These are phyloP conservation scores for Phylloscopus trochiloides DNA, from an alignment of 2,113 vertebrate species.

Conservation along the genomic window DNA sequence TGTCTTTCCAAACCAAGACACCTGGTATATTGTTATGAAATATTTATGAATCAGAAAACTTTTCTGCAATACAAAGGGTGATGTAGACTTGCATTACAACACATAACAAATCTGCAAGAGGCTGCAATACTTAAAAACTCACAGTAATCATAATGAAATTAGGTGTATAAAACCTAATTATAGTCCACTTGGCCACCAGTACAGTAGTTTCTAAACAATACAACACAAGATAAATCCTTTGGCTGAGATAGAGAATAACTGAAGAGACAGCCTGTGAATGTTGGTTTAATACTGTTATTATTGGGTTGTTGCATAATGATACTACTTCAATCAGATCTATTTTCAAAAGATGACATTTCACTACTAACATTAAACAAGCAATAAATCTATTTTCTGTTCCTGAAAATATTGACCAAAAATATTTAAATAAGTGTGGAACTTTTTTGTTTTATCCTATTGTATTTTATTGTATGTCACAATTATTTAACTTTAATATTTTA, in stretches of 20 bases:
- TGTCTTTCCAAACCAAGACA: too few species aligned
- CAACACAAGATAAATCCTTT: not conserved
- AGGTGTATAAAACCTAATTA: not conserved
- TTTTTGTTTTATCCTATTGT: not conserved
- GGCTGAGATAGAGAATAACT: not conserved
- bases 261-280: not conserved
- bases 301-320: not conserved
- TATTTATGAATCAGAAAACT: not conserved
- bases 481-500: not conserved
- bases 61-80: not conserved
- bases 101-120: not conserved
- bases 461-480: not conserved
- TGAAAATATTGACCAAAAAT: not conserved
- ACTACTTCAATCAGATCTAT: not conserved
- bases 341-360: not conserved
- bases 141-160: not conserved
- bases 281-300: not conserved
- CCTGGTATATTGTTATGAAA: not conserved
- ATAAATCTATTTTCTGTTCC: not conserved
- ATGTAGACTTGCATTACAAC: not conserved
- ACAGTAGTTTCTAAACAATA: not conserved
- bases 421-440: not conserved
- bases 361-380: not conserved
- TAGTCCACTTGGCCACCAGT: not conserved
- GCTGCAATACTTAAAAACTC: not conserved